Percentiles rank a stretch among this genome's conserved stretches.
These are phyloP conservation scores for Ypsolopha sequella DNA, from an alignment of 2,888 invertebrate species.

Conservation along the genomic window DNA sequence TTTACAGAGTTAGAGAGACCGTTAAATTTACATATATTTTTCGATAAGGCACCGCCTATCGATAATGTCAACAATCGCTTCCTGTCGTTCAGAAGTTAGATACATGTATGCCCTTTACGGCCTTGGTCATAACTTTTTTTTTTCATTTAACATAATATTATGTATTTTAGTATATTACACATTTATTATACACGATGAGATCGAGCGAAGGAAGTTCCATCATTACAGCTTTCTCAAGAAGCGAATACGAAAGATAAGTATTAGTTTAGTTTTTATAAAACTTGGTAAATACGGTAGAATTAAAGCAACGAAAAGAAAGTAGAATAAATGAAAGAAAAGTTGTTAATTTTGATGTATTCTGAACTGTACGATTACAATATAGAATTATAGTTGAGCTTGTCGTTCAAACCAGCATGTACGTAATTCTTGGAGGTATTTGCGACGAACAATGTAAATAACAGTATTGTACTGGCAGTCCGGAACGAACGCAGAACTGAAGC, in stretches of 20 bases:
- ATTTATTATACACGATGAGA: conserved; percentile 16
- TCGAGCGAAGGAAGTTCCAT: conserved; percentile 22
- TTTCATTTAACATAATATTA: no score
- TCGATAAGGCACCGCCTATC: conserved; percentile 13
- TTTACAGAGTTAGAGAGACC: conserved; percentile 12
- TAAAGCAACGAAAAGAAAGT: not conserved
- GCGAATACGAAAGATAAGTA: not conserved
- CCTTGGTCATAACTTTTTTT: no score
- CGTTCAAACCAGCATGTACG: no score
- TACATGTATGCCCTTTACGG: not conserved
- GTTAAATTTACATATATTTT: conserved; percentile 10
- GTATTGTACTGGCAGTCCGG: no score
- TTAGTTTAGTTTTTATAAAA: not conserved
- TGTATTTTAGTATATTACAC: no score
- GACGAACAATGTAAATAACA: no score
- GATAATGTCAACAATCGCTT: conserved; percentile 15
- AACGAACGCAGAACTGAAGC: no score
- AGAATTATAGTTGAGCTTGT: no score
- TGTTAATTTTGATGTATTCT: no score
- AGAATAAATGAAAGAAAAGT: not conserved
- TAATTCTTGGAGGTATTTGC: no score
- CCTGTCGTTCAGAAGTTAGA: conserved; percentile 10
- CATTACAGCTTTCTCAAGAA: conserved; percentile 7
- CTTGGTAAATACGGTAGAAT: not conserved
- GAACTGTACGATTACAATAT: no score